These are phyloP conservation scores for Galerucella pusilla DNA, from an alignment of 2,888 invertebrate species.

Conservation along the genomic window DNA sequence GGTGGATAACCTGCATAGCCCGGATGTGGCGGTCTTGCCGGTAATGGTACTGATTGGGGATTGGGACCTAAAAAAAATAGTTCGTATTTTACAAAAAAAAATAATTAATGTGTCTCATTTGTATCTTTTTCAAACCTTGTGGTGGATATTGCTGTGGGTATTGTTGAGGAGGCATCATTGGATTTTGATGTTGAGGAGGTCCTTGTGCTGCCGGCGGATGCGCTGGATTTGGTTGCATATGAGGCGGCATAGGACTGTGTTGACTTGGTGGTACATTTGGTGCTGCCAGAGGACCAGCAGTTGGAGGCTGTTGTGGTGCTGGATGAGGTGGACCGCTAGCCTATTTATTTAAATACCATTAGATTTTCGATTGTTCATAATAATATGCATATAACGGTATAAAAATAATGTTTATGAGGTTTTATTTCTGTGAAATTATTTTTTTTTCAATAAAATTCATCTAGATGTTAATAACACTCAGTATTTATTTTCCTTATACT, in stretches of 20 bases:
- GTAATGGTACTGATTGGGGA: conserved; percentile 68
- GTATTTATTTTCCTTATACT: too few species aligned
- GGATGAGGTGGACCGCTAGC: conserved; percentile 41
- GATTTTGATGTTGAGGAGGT: conserved; percentile 55
- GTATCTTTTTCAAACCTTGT: conserved; percentile 38
- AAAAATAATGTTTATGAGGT: too few species aligned
- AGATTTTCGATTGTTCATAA: background rate
- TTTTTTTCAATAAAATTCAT: too few species aligned
- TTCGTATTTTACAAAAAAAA: background rate
- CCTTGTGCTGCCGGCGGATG: conserved; percentile 45
- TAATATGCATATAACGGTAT: too few species aligned
- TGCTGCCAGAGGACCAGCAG: conserved; percentile 16
- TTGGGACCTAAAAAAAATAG: conserved; percentile 45
- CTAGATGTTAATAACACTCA: too few species aligned
- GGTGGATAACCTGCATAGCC: conserved; percentile 64
- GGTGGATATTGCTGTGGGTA: conserved; percentile 53
- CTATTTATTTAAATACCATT: background rate
- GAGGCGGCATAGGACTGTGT: conserved; percentile 42
- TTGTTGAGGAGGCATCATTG: conserved; percentile 63
- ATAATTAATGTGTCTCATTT: conserved; percentile 10
- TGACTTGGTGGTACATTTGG: conserved; percentile 21
- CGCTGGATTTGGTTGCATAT: conserved; percentile 44
- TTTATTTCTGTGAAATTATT: too few species aligned
- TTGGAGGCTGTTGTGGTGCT: conserved; percentile 39
- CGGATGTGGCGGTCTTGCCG: conserved; percentile 69